Evolutionary conservation across 2,888 invertebrate genomes (phyloP).

Genomic region (Epistrophe eligans): DNA sequence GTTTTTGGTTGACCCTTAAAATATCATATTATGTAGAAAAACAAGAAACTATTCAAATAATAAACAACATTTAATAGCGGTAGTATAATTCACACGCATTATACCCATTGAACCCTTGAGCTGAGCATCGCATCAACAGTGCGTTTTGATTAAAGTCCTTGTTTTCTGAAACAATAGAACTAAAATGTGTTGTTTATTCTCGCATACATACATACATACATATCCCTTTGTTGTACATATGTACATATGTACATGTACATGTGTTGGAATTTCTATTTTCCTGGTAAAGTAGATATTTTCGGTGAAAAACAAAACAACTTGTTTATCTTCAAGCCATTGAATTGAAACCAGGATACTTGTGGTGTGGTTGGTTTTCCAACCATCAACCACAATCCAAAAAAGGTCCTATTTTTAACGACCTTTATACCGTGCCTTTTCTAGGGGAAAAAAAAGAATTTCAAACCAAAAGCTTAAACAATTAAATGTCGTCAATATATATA

Average conservation of each 20-base stretch:
- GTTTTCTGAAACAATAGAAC: conserved; percentile 12
- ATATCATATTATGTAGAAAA: neutral
- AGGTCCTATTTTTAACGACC: conserved; percentile 6
- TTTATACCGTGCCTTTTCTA: neutral
- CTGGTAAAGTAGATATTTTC: neutral
- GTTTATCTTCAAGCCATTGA: conserved; percentile 52
- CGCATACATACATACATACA: neutral
- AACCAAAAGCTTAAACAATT: conserved; percentile 21
- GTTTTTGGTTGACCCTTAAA: neutral
- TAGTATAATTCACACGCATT: neutral
- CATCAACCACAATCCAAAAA: conserved; percentile 4
- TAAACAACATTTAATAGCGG: conserved; percentile 10
- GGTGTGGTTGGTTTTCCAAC: conserved; percentile 7
- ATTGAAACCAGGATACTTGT: conserved; percentile 44
- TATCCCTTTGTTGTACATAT: neutral
- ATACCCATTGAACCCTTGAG: neutral
- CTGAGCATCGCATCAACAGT: neutral
- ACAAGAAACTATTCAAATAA: neutral
- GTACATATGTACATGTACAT: too few species aligned
- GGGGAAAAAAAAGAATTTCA: neutral
- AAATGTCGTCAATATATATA: conserved; percentile 45
- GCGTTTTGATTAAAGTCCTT: conserved; percentile 31
- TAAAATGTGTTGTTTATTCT: conserved; percentile 1
- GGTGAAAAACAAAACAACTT: conserved; percentile 20
- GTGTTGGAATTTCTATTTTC: neutral